phyloP scores from a whole-genome alignment of 2,888 invertebrate species.

The Noctua janthe region DNA sequence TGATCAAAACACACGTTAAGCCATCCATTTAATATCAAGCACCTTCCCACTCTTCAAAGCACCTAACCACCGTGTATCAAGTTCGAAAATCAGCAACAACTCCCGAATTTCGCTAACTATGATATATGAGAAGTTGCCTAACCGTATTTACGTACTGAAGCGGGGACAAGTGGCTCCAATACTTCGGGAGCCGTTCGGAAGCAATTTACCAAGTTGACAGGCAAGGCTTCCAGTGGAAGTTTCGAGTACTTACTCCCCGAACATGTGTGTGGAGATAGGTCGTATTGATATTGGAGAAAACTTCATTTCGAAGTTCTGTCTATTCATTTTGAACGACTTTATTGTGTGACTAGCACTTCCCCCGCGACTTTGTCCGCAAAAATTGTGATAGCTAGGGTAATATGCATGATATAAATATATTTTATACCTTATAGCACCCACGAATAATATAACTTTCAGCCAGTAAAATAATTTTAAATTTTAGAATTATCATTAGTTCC shows the following conservation, averaged over 20 bases:
- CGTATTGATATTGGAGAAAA: slow-evolving; percentile 9
- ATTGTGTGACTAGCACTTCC: not conserved
- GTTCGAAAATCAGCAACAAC: not conserved
- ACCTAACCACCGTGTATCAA: not conserved
- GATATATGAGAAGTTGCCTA: slow-evolving; percentile 42
- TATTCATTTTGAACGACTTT: not conserved
- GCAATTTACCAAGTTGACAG: slow-evolving; percentile 55
- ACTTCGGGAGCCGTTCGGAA: slow-evolving; percentile 37
- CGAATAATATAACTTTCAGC: too few relatives aligned
- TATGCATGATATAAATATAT: too few relatives aligned
- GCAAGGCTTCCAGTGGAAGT: slow-evolving; percentile 27
- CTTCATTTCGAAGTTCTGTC: not conserved
- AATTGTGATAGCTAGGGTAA: too few relatives aligned
- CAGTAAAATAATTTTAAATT: too few relatives aligned
- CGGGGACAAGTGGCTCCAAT: slow-evolving; percentile 37
- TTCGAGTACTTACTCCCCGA: slow-evolving; percentile 24
- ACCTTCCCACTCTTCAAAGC: not conserved
- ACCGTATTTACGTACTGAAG: slow-evolving; percentile 22
- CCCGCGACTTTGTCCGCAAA: too few relatives aligned
- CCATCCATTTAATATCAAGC: not conserved
- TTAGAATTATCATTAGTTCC: too few relatives aligned
- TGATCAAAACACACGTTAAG: not conserved
- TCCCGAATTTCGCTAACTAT: slow-evolving; percentile 10
- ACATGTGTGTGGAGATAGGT: not conserved
- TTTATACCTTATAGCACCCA: too few relatives aligned